Base-by-base conservation (phyloP, 2,797 vertebrate species). In the Myotis myotis region DNA sequence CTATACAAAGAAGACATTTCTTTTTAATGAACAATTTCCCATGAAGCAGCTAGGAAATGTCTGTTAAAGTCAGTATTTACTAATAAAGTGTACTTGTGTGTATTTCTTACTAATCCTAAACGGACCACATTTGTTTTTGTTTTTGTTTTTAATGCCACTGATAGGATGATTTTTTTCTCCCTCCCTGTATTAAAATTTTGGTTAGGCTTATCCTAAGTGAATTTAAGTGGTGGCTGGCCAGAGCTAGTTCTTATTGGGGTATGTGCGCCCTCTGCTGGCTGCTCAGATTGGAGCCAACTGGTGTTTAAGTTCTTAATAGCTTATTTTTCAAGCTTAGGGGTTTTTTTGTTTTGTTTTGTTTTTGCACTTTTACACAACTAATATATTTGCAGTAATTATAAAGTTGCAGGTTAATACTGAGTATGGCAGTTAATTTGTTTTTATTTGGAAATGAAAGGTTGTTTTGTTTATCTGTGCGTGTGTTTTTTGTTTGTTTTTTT, bases 231-330 rank as follows among this genome's bases (percentile, higher is more conserved):
- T 38, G 79, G 53, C 70, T 47, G 23, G 55, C 87, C 88, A 41
- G 49, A 53, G 51, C 22, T 72, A 23, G 76, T 23, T 93, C 95
- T 96, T 93, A n/a, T 96, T 76, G 78, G 95, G 97, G 49, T 94
- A 15, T 94, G 75, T 95, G 97, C 98, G 98, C 98, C 98, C 98
- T 98, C 98, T 98, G 97, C 98, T 98, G 98, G 98, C 79, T 81
- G 68, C 55, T 89, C 86, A 11, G 19, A 64, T 47, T 20, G 57
- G 93, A 94, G 60, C 30, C 2, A 3, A 6, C 1, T 79, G 4
- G 30, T 75, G 5, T 51, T 49, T 57, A 5, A n/a, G 23, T 72
- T 90, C 75, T 81, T 95, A 15, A 19, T 74, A 55, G 75, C 6
- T 64, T 25, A 72, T 72, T 89, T 89, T 96, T 95, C 92, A 66